These are phyloP conservation scores for Holcopasites calliopsidis DNA, from an alignment of 1,140 invertebrate species.

Conservation along the genomic window DNA sequence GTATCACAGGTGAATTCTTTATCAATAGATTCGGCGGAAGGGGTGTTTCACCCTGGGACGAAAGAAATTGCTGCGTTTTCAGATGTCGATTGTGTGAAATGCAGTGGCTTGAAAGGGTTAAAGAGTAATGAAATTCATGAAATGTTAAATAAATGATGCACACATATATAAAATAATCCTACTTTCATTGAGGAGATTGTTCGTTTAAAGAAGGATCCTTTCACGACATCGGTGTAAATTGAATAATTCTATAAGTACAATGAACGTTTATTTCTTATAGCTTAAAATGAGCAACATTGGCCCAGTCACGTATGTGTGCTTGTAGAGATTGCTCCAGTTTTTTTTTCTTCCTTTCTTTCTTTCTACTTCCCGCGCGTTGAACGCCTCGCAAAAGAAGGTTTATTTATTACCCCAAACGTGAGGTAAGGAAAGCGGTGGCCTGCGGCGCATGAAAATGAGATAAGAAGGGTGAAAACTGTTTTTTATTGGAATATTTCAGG, in stretches of 20 bases:
- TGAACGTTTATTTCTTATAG: too few relatives aligned
- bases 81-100: too few relatives aligned
- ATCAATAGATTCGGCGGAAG: constrained; percentile 25
- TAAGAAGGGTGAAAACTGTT: not conserved
- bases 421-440: not conserved
- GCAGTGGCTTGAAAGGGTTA: too few relatives aligned
- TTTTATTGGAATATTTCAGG: not conserved
- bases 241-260: too few relatives aligned
- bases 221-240: too few relatives aligned
- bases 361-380: not conserved
- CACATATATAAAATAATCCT: too few relatives aligned
- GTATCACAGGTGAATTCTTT: constrained; percentile 35
- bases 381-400: not conserved
- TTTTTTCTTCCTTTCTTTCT: not conserved
- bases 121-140: too few relatives aligned
- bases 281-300: not conserved
- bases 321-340: not conserved
- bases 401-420: not conserved
- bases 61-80: too few relatives aligned
- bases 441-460: not conserved
- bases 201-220: too few relatives aligned
- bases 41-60: not conserved
- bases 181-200: too few relatives aligned
- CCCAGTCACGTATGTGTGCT: not conserved
- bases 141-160: too few relatives aligned